Evolutionary conservation across 2,797 vertebrate species (phyloP).

Genomic region (Peromyscus nudipes): DNA sequence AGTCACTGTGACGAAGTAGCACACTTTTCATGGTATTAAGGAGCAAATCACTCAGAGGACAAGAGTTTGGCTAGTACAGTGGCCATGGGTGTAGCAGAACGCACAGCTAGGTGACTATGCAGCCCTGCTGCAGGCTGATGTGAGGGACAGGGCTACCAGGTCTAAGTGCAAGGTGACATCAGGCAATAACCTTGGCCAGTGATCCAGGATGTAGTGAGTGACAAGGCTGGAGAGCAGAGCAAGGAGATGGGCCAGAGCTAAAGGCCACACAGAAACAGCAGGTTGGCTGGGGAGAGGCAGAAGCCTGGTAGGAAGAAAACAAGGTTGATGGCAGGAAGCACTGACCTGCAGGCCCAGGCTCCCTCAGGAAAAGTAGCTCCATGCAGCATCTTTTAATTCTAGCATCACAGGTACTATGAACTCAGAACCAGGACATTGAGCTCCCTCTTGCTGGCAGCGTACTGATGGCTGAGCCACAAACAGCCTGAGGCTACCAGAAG

Average conservation of each 20-base stretch:
- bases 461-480: background rate
- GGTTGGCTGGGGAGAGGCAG: background rate
- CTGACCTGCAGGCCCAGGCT: background rate
- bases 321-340: background rate
- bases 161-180: background rate
- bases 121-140: background rate
- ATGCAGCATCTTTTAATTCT: background rate
- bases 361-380: background rate
- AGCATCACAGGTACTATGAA: background rate
- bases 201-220: conserved; percentile 24
- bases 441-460: background rate
- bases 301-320: background rate
- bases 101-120: background rate
- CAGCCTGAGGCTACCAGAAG: background rate
- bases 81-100: background rate
- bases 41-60: background rate
- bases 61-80: background rate
- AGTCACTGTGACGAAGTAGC: background rate
- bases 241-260: background rate
- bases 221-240: background rate
- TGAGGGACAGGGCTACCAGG: background rate
- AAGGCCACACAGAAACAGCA: background rate
- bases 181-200: background rate
- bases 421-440: background rate
- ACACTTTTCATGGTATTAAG: background rate